Percentiles rank a stretch among this genome's conserved stretches.
phyloP scores from a whole-genome alignment of 2,113 vertebrate genomes.

The Typhlomys cinereus region DNA sequence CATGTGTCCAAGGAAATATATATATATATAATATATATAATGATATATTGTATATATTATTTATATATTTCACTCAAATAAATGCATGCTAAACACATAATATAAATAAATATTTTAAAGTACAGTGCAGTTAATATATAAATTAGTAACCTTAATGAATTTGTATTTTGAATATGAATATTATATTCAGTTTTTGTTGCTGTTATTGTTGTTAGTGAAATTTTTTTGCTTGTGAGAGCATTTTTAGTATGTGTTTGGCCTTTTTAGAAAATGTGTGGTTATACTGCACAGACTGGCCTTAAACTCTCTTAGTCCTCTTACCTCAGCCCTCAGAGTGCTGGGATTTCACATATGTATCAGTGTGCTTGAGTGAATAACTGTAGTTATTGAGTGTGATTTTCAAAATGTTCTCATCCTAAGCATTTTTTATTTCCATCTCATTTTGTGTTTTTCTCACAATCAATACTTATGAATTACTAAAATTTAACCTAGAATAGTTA shows the following conservation, averaged over 20 bases:
- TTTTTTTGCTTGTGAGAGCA: not conserved
- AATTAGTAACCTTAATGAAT: not conserved
- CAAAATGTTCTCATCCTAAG: constrained; percentile 14
- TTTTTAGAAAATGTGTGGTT: not conserved
- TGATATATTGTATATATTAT: not conserved
- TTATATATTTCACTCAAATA: constrained; percentile 25
- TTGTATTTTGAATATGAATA: constrained; percentile 69
- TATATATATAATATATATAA: not conserved
- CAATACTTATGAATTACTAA: constrained; percentile 27
- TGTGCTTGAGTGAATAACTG: not conserved
- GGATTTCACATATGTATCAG: too few relatives aligned
- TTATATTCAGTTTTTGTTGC: not conserved
- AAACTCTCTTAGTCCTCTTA: not conserved
- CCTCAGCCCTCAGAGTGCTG: not conserved
- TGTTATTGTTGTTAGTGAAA: not conserved
- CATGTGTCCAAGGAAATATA: not conserved
- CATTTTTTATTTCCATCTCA: constrained; percentile 65
- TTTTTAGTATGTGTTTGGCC: not conserved
- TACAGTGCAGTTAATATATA: not conserved
- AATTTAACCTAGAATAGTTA: constrained; percentile 59
- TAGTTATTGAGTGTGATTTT: not conserved
- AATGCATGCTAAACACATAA: not conserved
- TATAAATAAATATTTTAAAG: constrained; percentile 5
- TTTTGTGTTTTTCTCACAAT: constrained; percentile 59
- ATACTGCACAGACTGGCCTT: not conserved